phyloP scores from a whole-genome alignment of 2,113 vertebrate species.

The Amphilophus citrinellus region DNA sequence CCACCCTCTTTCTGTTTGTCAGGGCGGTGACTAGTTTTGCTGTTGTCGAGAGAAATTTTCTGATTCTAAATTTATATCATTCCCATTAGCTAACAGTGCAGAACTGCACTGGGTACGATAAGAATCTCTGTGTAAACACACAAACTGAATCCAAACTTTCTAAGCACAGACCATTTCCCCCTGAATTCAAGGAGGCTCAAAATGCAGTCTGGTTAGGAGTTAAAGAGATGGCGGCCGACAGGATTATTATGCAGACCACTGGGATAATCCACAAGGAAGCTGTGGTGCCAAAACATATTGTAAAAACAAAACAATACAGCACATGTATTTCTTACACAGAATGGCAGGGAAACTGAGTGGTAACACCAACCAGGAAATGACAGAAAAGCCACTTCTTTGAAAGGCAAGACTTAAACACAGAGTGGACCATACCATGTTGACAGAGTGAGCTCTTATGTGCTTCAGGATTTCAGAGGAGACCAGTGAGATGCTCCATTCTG shows the following conservation, averaged over 20 bases:
- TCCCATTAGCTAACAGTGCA: slow-evolving; percentile 66
- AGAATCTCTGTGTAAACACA: slow-evolving; percentile 67
- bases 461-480: slow-evolving; percentile 82
- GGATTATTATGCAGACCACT: slow-evolving; percentile 49
- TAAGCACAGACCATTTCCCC: slow-evolving; percentile 47
- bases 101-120: slow-evolving; percentile 64
- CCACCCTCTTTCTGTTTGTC: neutral
- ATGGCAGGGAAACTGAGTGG: neutral
- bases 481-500: slow-evolving; percentile 85
- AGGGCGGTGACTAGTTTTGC: neutral
- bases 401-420: neutral
- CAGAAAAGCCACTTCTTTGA: slow-evolving; percentile 28
- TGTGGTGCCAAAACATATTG: slow-evolving; percentile 40
- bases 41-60: slow-evolving; percentile 16
- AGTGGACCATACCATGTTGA: slow-evolving; percentile 85
- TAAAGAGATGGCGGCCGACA: slow-evolving; percentile 48
- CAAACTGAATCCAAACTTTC: slow-evolving; percentile 45
- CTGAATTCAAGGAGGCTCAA: slow-evolving; percentile 45
- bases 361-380: slow-evolving; percentile 39
- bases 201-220: slow-evolving; percentile 49
- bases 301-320: slow-evolving; percentile 36
- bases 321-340: slow-evolving; percentile 15
- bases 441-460: slow-evolving; percentile 80
- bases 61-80: slow-evolving; percentile 68
- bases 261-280: slow-evolving; percentile 32